Percentiles rank a stretch among this genome's conserved stretches.
Evolutionary conservation across 2,797 vertebrate species (phyloP).

Genomic region (Glossophaga mutica): DNA sequence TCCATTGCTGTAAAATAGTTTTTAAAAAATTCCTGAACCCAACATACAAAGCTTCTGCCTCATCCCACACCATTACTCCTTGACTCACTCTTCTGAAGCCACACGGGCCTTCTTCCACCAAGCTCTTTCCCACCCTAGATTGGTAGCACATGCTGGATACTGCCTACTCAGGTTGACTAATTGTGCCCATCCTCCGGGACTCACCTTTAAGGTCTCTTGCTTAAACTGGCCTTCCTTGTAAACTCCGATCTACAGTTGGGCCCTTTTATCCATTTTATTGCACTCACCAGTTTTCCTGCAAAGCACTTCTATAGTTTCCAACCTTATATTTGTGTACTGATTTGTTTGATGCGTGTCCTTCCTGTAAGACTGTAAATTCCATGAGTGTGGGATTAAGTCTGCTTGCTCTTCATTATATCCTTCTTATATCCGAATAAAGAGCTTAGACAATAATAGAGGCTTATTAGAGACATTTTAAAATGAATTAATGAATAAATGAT

Average conservation of each 20-base stretch:
- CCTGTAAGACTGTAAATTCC: not conserved
- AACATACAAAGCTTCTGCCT: not conserved
- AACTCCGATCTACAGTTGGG: not conserved
- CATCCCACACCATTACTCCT: not conserved
- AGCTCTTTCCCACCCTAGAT: not conserved
- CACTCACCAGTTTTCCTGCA: not conserved
- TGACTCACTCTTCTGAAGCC: not conserved
- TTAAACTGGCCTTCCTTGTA: not conserved
- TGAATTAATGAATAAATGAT: not conserved
- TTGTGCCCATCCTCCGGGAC: not conserved
- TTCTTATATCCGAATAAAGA: not conserved
- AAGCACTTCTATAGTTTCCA: not conserved
- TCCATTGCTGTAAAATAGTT: constrained; percentile 18
- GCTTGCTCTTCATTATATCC: not conserved
- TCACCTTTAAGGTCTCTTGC: not conserved
- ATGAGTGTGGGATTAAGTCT: not conserved
- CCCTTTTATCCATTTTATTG: not conserved
- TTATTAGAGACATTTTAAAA: not conserved
- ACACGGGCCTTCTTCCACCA: not conserved
- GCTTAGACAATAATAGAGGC: not conserved
- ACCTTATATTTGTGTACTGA: not conserved
- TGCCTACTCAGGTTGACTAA: not conserved
- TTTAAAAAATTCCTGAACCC: not conserved
- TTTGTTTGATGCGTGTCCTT: not conserved
- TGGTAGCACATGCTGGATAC: not conserved